Evolutionary conservation across 2,113 vertebrate genomes (phyloP), one percentile per base, ranked within the genome.

Genomic region (Amia ocellicauda): DNA sequence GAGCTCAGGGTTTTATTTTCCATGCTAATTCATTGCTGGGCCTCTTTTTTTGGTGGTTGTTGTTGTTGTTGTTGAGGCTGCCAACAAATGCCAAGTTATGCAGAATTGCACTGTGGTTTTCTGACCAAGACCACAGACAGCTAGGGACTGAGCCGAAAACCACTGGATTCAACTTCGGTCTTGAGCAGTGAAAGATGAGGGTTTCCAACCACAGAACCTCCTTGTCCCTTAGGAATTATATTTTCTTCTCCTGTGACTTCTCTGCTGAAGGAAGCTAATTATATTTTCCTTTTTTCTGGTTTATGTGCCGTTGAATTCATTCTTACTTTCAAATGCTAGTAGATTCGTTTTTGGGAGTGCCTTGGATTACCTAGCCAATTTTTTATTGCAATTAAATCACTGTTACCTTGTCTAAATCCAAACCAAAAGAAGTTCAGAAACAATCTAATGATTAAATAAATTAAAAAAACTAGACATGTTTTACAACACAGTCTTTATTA

Each of bases 51-150:
- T 36, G n/a, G n/a, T n/a, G n/a, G n/a, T n/a, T n/a, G n/a, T n/a
- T n/a, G n/a, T 36, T 36, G 31, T 36, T 36, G 31, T 36, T 36
- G 31, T 36, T 36, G 31, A 47, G 43, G n/a, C 78, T 72, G 40
- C 41, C 62, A 45, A 78, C 74, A 74, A 84, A 78, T 80, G 78
- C 76, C 78, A 69, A 68, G 72, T 76, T 78, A 73, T 78, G 68
- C 79, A 74, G 71, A 74, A 55, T 70, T 60, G 42, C 55, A 71
- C 67, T 74, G 67, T 68, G 74, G 78, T 74, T 75, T 57, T 50
- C 43, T 53, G 31, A 52, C 4, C 50, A 40, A 51, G 68, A 78
- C 78, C 78, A 42, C 76, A 77, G 71, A 55, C 66, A 68, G 72
- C 60, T n/a, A 17, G n/a, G 43, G 43, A n/a, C n/a, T n/a, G n/a